phyloP scores from a whole-genome alignment of 2,113 vertebrate species.

The Pan troglodytes region DNA sequence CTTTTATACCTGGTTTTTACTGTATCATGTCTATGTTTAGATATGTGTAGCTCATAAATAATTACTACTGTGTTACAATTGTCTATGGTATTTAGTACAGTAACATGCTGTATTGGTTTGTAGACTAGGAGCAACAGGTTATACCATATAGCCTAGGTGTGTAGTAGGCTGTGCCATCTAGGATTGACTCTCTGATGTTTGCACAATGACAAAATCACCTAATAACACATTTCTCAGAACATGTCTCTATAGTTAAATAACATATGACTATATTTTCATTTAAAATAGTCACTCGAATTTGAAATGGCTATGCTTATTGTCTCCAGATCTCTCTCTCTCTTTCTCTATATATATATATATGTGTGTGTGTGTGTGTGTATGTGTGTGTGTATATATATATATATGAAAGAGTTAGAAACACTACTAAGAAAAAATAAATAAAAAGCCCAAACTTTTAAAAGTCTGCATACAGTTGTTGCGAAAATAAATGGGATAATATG shows the following conservation, averaged over 20 bases:
- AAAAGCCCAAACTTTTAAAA: neutral
- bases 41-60: neutral
- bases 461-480: neutral
- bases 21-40: neutral
- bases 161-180: neutral
- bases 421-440: constrained; percentile 17
- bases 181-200: neutral
- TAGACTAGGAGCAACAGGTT: neutral
- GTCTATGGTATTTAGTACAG: neutral
- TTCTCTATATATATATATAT: accelerated
- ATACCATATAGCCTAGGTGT: neutral
- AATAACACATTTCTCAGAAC: neutral
- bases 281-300: neutral
- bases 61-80: neutral
- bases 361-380: too few species aligned
- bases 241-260: neutral
- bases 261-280: neutral
- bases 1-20: neutral
- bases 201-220: neutral
- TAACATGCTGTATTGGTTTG: neutral
- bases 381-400: too few species aligned
- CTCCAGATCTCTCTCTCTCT: neutral
- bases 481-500: constrained; percentile 39
- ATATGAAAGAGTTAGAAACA: neutral
- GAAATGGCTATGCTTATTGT: neutral